Conservation (phyloP, 2,888 invertebrate genomes). For the Catocala sponsa region DNA sequence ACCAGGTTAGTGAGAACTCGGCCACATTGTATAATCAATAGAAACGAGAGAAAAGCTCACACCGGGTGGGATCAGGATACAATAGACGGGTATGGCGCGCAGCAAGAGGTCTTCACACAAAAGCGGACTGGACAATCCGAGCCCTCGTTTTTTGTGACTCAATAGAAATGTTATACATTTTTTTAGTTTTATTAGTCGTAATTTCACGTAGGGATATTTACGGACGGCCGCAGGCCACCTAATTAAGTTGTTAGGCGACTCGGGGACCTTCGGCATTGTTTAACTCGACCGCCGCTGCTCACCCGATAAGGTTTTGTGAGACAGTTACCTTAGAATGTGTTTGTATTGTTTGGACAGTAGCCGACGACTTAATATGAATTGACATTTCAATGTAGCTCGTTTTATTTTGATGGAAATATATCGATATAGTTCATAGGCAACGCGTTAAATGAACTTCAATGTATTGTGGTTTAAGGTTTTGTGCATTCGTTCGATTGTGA, state of each 20-base stretch:
- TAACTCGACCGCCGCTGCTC: slow-evolving; percentile 76
- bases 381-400: slow-evolving; percentile 46
- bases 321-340: slow-evolving; percentile 67
- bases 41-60: slow-evolving; percentile 38
- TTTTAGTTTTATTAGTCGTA: slow-evolving; percentile 87
- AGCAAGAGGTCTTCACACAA: slow-evolving; percentile 83
- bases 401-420: slow-evolving; percentile 32
- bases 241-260: slow-evolving; percentile 87
- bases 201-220: slow-evolving; percentile 87
- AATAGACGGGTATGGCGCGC: slow-evolving; percentile 63
- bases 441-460: not conserved
- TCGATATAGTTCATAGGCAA: slow-evolving; percentile 15
- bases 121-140: slow-evolving; percentile 83
- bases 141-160: slow-evolving; percentile 83
- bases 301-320: slow-evolving; percentile 72
- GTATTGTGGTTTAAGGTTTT: not conserved
- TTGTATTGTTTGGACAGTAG: slow-evolving; percentile 79
- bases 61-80: slow-evolving; percentile 44
- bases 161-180: slow-evolving; percentile 88
- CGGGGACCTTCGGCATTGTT: slow-evolving; percentile 79
- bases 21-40: slow-evolving; percentile 49
- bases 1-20: slow-evolving; percentile 57
- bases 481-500: too few species aligned
- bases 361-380: slow-evolving; percentile 61
- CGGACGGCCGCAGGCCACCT: slow-evolving; percentile 84